Percentiles rank a stretch among this genome's conserved stretches.
Evolutionary conservation across 2,888 invertebrate genomes (phyloP).

Genomic region (Zaprionus bogoriensis): DNA sequence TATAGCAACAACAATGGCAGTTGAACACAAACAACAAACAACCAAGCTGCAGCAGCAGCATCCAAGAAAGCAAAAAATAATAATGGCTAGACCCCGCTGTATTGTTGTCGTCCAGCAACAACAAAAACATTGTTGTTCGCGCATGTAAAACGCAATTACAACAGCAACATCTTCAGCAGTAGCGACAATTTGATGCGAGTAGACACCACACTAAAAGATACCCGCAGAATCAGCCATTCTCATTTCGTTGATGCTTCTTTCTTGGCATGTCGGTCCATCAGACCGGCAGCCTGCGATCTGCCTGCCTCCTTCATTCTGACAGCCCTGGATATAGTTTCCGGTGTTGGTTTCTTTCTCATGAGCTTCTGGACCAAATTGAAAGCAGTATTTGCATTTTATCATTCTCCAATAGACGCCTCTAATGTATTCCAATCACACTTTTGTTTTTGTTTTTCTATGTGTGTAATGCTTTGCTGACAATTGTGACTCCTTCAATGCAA

Average conservation of each 20-base stretch:
- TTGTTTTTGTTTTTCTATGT: constrained; percentile 26
- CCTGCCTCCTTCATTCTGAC: too few species aligned
- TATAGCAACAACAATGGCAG: constrained; percentile 71
- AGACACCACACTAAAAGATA: constrained; percentile 36
- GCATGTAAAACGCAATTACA: constrained; percentile 59
- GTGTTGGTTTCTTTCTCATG: not conserved
- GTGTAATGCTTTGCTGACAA: constrained; percentile 62
- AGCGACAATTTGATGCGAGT: constrained; percentile 25
- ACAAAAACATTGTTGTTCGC: constrained; percentile 37
- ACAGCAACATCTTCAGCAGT: too few species aligned
- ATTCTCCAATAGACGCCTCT: constrained; percentile 40
- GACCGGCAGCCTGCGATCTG: too few species aligned
- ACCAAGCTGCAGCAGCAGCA: constrained; percentile 19
- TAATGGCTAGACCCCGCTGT: constrained; percentile 56
- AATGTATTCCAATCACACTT: constrained; percentile 62
- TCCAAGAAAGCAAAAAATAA: constrained; percentile 58
- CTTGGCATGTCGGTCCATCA: not conserved
- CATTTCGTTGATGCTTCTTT: constrained; percentile 19
- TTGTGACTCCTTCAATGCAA: constrained; percentile 18
- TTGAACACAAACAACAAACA: constrained; percentile 52
- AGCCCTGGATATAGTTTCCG: not conserved
- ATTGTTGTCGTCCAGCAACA: constrained; percentile 36
- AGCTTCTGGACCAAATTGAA: not conserved
- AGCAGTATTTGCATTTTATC: constrained; percentile 19
- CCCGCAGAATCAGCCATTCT: constrained; percentile 30